Percentiles rank a stretch among this genome's conserved stretches.
Conservation (phyloP, 2,797 vertebrate genomes). For the Streptopelia turtur region DNA sequence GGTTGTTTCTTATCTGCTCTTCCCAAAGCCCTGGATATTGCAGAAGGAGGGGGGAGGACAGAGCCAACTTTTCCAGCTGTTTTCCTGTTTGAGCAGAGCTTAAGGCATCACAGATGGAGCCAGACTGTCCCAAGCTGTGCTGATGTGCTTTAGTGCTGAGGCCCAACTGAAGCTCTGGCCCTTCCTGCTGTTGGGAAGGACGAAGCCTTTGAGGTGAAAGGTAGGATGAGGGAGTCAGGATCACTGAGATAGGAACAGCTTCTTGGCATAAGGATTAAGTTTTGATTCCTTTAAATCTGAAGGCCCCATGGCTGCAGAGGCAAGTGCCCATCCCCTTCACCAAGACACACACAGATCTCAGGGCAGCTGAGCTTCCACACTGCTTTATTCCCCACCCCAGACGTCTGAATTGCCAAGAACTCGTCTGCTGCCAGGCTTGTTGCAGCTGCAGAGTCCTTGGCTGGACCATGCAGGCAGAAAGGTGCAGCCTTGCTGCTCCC, state of each 20-base stretch:
- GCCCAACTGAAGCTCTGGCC: background rate
- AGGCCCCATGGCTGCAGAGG: background rate
- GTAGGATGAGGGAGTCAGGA: background rate
- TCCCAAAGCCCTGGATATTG: background rate
- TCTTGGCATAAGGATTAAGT: background rate
- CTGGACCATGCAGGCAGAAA: background rate
- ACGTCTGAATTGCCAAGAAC: background rate
- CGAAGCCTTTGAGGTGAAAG: background rate
- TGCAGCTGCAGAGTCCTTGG: background rate
- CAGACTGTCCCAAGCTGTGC: fast-evolving
- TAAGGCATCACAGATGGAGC: background rate
- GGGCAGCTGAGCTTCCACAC: background rate
- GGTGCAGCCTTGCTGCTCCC: background rate
- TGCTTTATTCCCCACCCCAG: constrained; percentile 19
- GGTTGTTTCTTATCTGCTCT: constrained; percentile 15
- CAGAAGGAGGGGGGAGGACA: background rate
- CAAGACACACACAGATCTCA: background rate
- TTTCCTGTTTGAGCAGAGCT: background rate
- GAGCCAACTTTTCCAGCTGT: constrained; percentile 11
- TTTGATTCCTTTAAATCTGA: background rate
- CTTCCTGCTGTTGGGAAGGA: background rate
- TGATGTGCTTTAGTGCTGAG: background rate
- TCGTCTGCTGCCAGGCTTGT: background rate
- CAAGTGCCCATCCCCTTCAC: background rate
- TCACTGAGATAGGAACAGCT: background rate